phyloP scores from a whole-genome alignment of 2,797 vertebrate species.

The Emys orbicularis region DNA sequence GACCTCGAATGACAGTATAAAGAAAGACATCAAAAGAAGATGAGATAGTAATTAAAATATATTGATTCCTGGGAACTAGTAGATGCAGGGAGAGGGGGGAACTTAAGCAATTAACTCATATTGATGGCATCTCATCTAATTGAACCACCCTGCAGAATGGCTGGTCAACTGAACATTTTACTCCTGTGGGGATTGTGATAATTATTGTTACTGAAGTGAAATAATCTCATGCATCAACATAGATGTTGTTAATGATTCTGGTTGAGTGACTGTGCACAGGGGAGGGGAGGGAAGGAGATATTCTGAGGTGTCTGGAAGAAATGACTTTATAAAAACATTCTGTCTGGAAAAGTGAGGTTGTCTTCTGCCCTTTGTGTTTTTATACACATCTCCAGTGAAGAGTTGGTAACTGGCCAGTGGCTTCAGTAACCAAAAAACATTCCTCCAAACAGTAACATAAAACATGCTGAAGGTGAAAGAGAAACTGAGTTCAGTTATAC shows the following conservation, averaged over 20 bases:
- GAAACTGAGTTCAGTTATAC: neutral
- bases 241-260: neutral
- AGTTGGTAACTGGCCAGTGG: fast-evolving
- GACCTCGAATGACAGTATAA: neutral
- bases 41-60: neutral
- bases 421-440: neutral
- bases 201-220: neutral
- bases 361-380: neutral
- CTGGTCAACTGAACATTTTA: neutral
- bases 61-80: neutral
- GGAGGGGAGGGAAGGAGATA: neutral
- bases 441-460: neutral
- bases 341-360: neutral
- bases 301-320: neutral
- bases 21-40: neutral
- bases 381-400: neutral
- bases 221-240: neutral
- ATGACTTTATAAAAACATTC: neutral
- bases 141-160: neutral
- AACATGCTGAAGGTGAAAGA: neutral
- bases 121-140: neutral
- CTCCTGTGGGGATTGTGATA: neutral
- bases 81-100: neutral
- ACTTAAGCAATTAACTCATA: neutral
- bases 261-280: neutral